Base-by-base conservation (phyloP, 2,797 vertebrate genomes). In the Melanotaenia trifasciata region DNA sequence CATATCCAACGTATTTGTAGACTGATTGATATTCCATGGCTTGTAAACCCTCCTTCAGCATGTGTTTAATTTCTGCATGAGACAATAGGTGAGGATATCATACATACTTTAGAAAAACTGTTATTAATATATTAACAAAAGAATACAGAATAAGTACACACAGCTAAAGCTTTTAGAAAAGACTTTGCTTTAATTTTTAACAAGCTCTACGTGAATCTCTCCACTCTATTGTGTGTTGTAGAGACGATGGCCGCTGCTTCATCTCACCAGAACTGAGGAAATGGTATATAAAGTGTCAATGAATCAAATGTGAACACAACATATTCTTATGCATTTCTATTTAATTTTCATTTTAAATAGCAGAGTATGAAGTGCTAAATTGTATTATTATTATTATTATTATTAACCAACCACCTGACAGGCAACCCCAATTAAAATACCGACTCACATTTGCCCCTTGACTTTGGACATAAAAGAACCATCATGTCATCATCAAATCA, bases 21-120 rank as follows among this genome's bases (percentile, higher is more conserved):
- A 87, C 87, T 88, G 89, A 91, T 92, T 91, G 85, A 87, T 87
- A 89, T 83, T 85, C 79, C 45, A 5, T 57, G 64, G 77, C 73
- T 80, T 61, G 54, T 78, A 80, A 88, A 76, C 69, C 30, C 75
- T 83, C 64, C 64, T 76, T 65, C 70, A 70, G 72, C 85, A 72
- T 72, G 70, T 87, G 87, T 89, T 88, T 77, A 79, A 80, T 86
- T 88, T 88, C 72, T 69, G 58, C 24, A 26, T 56, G 64, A 83
- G 79, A 89, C 40, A 87, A 73, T 70, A 70, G 77, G 70, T 13
- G 24, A 64, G 50, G 63, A 51, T 88, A 81, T 86, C 76, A 67
- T 71, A 68, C 65, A 22, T 58, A 32, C 32, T 3, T 5, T 32
- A 72, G 74, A 71, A 80, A 85, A 81, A 86, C 36, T 60, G 72